Percentiles rank a stretch among this genome's conserved stretches.
phyloP scores from a whole-genome alignment of 1,140 invertebrate species.

The Tachypleus tridentatus region DNA sequence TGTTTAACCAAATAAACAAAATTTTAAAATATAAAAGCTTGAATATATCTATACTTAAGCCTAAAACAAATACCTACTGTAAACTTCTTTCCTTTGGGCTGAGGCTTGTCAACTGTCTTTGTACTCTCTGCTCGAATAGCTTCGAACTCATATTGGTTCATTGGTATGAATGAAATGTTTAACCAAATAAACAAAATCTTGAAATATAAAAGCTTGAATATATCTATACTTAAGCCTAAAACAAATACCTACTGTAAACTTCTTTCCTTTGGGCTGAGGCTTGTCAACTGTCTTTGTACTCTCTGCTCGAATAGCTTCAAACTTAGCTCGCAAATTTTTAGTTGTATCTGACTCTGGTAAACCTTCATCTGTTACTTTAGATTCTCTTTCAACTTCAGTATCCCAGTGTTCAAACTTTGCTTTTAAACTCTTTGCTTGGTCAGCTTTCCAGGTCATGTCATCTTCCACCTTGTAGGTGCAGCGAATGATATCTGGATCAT shows the following conservation, averaged over 20 bases:
- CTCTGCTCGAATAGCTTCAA: constrained; percentile 55
- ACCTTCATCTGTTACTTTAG: constrained; percentile 36
- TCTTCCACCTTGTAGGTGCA: constrained; percentile 44
- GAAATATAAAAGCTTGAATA: too few relatives aligned
- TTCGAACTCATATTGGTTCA: constrained; percentile 69
- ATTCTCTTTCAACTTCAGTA: constrained; percentile 42
- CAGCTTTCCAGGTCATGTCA: constrained; percentile 43
- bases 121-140: constrained; percentile 45
- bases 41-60: too few relatives aligned
- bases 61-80: constrained; percentile 37
- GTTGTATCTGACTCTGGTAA: constrained; percentile 51
- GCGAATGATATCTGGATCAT: constrained; percentile 19
- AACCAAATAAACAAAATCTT: too few relatives aligned
- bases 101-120: constrained; percentile 39
- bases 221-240: constrained; percentile 24
- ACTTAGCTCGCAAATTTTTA: constrained; percentile 62
- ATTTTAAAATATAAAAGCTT: too few relatives aligned
- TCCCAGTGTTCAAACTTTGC: constrained; percentile 87
- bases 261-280: constrained; percentile 55
- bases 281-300: constrained; percentile 39
- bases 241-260: constrained; percentile 47
- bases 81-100: constrained; percentile 66
- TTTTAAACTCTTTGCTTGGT: constrained; percentile 60
- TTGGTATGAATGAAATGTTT: too few relatives aligned
- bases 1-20: too few relatives aligned